These are phyloP conservation scores for Crax fasciolata DNA, from an alignment of 2,797 vertebrate genomes.

Conservation along the genomic window DNA sequence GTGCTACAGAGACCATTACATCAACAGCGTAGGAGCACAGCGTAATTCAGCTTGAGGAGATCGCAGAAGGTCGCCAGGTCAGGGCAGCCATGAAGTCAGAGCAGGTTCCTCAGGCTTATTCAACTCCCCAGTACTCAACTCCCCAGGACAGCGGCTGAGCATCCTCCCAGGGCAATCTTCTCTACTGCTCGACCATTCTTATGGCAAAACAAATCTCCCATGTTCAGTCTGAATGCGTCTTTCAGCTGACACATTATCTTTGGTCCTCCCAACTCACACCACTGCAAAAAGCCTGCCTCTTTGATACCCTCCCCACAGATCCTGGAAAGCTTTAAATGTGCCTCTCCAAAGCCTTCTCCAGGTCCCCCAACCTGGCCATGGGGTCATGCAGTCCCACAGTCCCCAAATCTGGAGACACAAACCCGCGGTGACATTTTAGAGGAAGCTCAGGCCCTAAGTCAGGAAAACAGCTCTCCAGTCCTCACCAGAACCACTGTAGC, in stretches of 20 bases:
- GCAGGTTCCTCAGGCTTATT: not conserved
- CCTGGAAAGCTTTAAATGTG: not conserved
- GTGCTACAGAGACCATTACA: not conserved
- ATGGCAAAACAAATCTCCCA: fast-evolving
- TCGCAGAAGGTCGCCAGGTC: not conserved
- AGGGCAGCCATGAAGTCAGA: not conserved
- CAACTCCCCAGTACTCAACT: too few relatives aligned
- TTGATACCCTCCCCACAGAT: not conserved
- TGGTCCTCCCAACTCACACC: not conserved
- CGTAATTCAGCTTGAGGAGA: not conserved
- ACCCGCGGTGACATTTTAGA: not conserved
- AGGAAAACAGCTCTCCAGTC: not conserved
- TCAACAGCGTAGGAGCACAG: not conserved
- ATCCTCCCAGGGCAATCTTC: not conserved
- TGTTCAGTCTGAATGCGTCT: not conserved
- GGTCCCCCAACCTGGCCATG: not conserved
- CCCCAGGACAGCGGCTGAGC: not conserved
- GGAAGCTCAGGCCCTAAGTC: not conserved
- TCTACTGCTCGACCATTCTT: not conserved
- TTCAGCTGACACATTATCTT: not conserved
- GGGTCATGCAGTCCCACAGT: not conserved
- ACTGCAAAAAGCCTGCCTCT: not conserved
- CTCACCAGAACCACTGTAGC: not conserved
- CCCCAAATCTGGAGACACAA: not conserved
- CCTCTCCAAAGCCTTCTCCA: not conserved